Conservation (phyloP, 2,113 vertebrate genomes). For the Delphinapterus leucas region DNA sequence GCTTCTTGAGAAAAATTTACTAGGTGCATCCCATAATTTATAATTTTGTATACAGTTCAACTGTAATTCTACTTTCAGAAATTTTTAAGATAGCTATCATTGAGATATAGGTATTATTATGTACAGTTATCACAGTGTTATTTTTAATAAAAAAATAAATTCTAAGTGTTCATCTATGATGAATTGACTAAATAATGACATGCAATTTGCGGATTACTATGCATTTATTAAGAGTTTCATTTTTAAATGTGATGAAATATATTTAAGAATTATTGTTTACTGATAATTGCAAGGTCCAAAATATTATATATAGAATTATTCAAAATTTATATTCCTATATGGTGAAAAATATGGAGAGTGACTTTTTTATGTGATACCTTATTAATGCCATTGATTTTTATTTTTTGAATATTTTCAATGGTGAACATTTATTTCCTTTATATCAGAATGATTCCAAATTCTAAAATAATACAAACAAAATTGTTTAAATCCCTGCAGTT, state of each 20-base stretch:
- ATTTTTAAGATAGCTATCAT: not conserved
- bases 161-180: not conserved
- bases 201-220: not conserved
- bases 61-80: not conserved
- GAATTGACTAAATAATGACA: not conserved
- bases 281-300: not conserved
- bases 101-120: not conserved
- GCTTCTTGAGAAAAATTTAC: not conserved
- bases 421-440: not conserved
- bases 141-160: constrained; percentile 7
- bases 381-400: not conserved
- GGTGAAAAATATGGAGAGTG: not conserved
- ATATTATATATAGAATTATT: not conserved
- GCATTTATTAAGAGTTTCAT: not conserved
- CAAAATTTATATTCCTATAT: not conserved
- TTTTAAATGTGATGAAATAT: not conserved
- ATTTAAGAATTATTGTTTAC: not conserved
- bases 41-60: not conserved
- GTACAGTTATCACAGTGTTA: not conserved
- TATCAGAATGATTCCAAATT: not conserved
- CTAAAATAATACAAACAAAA: not conserved
- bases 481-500: not conserved
- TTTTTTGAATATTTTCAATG: not conserved
- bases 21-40: not conserved
- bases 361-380: not conserved